Conservation (phyloP, 2,113 vertebrate genomes). For the Hemichromis elongatus region DNA sequence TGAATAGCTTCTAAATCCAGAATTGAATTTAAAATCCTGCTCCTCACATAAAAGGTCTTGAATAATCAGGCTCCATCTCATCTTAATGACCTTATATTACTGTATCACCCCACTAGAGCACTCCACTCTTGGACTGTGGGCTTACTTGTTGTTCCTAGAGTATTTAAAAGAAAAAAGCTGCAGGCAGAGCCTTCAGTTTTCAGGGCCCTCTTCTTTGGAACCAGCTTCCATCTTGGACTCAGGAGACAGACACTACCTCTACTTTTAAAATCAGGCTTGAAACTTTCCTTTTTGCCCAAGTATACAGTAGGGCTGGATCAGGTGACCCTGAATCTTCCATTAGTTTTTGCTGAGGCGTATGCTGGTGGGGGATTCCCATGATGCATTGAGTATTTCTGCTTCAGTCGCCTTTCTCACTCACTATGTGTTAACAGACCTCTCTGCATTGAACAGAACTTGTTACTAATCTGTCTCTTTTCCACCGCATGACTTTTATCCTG, state of each 20-base stretch:
- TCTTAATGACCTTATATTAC: neutral
- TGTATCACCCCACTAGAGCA: neutral
- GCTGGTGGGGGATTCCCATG: neutral
- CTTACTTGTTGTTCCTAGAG: neutral
- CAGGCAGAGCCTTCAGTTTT: neutral
- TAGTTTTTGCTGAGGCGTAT: neutral
- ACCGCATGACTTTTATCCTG: neutral
- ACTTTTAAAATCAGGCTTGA: neutral
- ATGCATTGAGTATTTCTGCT: fast-evolving
- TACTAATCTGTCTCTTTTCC: neutral
- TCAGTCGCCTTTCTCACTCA: neutral
- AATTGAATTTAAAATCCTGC: neutral
- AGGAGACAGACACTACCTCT: neutral
- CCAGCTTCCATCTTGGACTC: fast-evolving
- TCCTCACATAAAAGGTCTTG: neutral
- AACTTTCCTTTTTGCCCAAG: neutral
- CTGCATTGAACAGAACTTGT: neutral
- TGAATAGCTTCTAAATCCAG: neutral
- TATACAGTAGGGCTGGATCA: neutral
- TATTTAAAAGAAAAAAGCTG: neutral
- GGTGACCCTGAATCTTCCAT: neutral
- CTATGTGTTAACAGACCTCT: neutral
- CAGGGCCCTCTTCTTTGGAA: neutral
- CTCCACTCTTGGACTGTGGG: neutral
- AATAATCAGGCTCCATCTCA: neutral